Evolutionary conservation across 2,113 vertebrate genomes (phyloP), one percentile per base, ranked within the genome.

Genomic region (Synchiropus splendidus): DNA sequence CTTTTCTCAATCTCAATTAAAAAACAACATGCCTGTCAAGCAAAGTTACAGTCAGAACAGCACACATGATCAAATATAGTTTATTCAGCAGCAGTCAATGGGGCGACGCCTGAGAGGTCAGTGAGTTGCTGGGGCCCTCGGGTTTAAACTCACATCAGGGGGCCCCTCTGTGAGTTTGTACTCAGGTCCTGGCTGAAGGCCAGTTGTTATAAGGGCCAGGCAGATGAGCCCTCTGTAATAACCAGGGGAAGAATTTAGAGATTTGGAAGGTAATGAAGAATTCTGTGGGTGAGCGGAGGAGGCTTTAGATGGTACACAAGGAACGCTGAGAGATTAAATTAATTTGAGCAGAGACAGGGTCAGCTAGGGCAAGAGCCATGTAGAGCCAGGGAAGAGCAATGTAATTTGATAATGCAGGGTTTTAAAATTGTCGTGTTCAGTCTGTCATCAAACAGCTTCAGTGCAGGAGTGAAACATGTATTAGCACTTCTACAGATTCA

Each of bases 121-220:
- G 9, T 4, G 33, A 42, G 71, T 70, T 56, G 18, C 30, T 43
- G 36, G 48, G 67, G 58, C 57, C 58, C 51, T 48, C 36, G 30
- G 17, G 42, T 45, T n/a, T 61, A 45, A 61, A 47, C 53, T 64
- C 59, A 49, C 59, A 52, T 42, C 2, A 56, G 53, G 52, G 43
- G 12, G 58, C 57, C n/a, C 21, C 48, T 61, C 16, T n/a, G 54
- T 42, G 73, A 67, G 33, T 72, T 65, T 56, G 46, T 54, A 63
- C 42, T 64, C 41, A 71, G 73, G 63, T 78, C 72, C 63, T 36
- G 51, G 45, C 51, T 11, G 35, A 51, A 53, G 61, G 48, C 9
- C 58, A 66, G 64, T 78, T 75, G 17, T 73, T 58, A 8, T 47
- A 71, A 61, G 56, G 62, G 65, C 60, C 59, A 42, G 42, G 12